A percentile compares a stretch with the other conserved stretches of the same genome.
Conservation (phyloP, 2,797 vertebrate genomes). For the Myotis findleyi region DNA sequence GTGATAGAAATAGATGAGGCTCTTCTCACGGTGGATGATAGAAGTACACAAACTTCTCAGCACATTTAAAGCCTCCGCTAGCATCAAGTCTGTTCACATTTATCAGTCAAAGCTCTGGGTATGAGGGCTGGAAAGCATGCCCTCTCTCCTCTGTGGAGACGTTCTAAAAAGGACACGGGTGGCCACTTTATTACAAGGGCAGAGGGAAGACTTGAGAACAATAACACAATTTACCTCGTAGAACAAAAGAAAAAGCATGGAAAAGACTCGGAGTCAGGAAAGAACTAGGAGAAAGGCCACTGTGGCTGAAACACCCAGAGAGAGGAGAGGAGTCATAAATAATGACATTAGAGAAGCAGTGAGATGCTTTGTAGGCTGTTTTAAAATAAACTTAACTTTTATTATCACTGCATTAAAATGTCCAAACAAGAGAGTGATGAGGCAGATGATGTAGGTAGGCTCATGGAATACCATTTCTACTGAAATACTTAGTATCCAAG, state of each 20-base stretch:
- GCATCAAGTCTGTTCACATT: not conserved
- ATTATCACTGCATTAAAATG: not conserved
- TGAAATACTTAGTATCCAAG: not conserved
- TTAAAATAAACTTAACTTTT: not conserved
- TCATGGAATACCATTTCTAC: not conserved
- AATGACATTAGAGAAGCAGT: not conserved
- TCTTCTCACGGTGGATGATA: not conserved
- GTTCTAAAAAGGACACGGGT: not conserved
- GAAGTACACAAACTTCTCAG: not conserved
- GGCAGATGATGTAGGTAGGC: not conserved
- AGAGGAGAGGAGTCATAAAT: not conserved
- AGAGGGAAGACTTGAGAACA: not conserved
- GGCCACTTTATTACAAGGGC: not conserved
- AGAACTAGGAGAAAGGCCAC: not conserved
- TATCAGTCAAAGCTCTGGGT: not conserved
- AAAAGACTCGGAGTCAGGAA: not conserved
- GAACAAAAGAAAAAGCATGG: not conserved
- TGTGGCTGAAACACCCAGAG: not conserved
- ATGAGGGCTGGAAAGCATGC: not conserved
- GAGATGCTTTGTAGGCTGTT: not conserved
- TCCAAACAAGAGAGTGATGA: not conserved
- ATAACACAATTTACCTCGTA: not conserved
- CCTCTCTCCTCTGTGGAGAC: not conserved
- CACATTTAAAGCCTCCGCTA: not conserved
- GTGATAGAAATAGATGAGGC: not conserved